A percentile compares a stretch with the other conserved stretches of the same genome.
phyloP scores from a whole-genome alignment of 2,888 invertebrate species.

The Tetrapedia diversipes region DNA sequence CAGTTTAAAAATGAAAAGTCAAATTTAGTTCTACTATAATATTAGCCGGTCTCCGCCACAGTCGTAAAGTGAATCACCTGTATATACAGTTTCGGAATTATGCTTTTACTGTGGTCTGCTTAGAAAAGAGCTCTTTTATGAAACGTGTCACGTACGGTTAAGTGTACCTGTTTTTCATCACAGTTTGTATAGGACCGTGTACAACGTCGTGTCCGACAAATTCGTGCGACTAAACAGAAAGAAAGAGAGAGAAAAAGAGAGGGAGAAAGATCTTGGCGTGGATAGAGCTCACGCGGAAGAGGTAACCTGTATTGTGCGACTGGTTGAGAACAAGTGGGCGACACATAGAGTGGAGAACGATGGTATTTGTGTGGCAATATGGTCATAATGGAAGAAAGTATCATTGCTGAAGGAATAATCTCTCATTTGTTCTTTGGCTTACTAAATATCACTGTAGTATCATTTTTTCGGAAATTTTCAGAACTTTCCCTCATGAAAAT shows the following conservation, averaged over 20 bases:
- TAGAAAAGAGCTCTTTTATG: neutral
- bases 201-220: neutral
- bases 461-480: too few species aligned
- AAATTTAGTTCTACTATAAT: neutral
- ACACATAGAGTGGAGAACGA: slow-evolving; percentile 18
- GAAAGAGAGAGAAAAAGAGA: too few species aligned
- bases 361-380: slow-evolving; percentile 9
- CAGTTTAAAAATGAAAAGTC: too few species aligned
- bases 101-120: neutral
- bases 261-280: too few species aligned
- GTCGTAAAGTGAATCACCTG: slow-evolving; percentile 26
- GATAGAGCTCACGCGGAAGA: slow-evolving; percentile 25
- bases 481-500: too few species aligned
- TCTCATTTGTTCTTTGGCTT: neutral
- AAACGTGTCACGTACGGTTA: neutral
- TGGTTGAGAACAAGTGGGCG: slow-evolving; percentile 41
- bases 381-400: neutral
- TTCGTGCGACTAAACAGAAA: slow-evolving; percentile 1
- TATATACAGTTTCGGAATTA: neutral
- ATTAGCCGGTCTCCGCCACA: neutral
- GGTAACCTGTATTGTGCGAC: slow-evolving; percentile 39
- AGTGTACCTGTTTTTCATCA: neutral
- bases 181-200: slow-evolving; percentile 15
- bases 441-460: too few species aligned
- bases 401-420: neutral